Percentiles rank a stretch among this genome's conserved stretches.
phyloP scores from a whole-genome alignment of 2,113 vertebrate genomes.

The Muntiacus muntjak region DNA sequence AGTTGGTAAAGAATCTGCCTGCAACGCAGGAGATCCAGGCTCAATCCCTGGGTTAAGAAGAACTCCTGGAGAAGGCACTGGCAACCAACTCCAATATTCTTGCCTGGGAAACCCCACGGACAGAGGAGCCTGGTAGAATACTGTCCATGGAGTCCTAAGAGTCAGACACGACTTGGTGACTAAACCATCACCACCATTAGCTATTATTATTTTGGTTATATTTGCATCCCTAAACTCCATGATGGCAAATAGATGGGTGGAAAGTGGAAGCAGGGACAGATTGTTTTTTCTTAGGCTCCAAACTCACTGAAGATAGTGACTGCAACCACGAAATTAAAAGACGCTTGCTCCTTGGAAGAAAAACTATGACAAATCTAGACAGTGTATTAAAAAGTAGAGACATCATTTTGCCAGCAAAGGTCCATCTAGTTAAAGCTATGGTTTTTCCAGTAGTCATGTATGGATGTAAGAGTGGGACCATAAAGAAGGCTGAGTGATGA shows the following conservation, averaged over 20 bases:
- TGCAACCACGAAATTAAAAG: not conserved
- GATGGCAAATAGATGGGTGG: not conserved
- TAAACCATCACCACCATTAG: not conserved
- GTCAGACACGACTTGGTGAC: not conserved
- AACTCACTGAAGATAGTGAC: not conserved
- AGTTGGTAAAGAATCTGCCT: not conserved
- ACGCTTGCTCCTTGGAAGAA: not conserved
- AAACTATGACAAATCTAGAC: not conserved
- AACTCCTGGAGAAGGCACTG: not conserved
- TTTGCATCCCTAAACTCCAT: not conserved
- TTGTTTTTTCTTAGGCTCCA: not conserved
- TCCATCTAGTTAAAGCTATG: not conserved
- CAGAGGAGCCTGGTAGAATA: not conserved
- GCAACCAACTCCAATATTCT: not conserved
- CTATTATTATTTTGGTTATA: not conserved
- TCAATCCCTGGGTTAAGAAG: not conserved
- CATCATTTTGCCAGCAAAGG: not conserved
- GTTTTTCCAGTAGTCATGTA: not conserved
- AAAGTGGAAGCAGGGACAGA: not conserved
- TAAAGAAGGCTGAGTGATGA: not conserved
- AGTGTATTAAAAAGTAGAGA: not conserved
- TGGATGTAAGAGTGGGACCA: not conserved
- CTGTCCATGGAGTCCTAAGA: not conserved
- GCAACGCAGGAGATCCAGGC: not conserved
- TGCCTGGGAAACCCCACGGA: not conserved